Evolutionary conservation across 2,888 invertebrate species (phyloP).

Genomic region (Cordilura impudica): DNA sequence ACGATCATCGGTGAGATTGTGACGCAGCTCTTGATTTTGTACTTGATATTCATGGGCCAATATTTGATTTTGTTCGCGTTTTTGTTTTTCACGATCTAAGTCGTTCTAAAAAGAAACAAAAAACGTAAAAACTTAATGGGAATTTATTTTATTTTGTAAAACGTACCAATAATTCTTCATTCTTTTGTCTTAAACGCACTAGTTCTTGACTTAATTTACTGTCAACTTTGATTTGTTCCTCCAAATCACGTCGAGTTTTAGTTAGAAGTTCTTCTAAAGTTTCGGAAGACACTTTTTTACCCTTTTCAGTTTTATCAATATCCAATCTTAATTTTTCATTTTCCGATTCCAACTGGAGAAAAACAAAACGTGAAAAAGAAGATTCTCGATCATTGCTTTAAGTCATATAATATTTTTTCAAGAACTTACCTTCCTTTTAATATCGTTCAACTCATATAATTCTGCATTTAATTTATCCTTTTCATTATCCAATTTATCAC

Average conservation of each 20-base stretch:
- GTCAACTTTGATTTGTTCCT: slow-evolving; percentile 71
- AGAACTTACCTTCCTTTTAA: slow-evolving; percentile 68
- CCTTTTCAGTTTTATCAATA: slow-evolving; percentile 66
- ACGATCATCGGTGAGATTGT: slow-evolving; percentile 74
- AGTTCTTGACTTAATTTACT: slow-evolving; percentile 72
- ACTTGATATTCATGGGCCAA: slow-evolving; percentile 73
- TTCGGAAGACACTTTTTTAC: slow-evolving; percentile 77
- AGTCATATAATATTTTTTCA: neutral
- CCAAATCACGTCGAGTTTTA: slow-evolving; percentile 81
- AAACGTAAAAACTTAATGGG: neutral
- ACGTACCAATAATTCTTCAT: slow-evolving; percentile 71
- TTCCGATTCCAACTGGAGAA: slow-evolving; percentile 79
- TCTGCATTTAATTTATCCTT: slow-evolving; percentile 82
- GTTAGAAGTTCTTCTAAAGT: slow-evolving; percentile 81
- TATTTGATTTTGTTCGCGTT: slow-evolving; percentile 70
- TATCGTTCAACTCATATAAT: slow-evolving; percentile 78
- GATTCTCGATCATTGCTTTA: neutral
- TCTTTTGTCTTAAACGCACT: slow-evolving; percentile 68
- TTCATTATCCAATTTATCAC: slow-evolving; percentile 83
- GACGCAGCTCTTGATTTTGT: slow-evolving; percentile 74
- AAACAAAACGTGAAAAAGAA: neutral
- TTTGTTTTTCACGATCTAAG: slow-evolving; percentile 70
- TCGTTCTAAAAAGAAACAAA: slow-evolving; percentile 67
- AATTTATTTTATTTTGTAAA: neutral
- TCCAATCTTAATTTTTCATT: slow-evolving; percentile 77